Evolutionary conservation across 2,113 vertebrate species (phyloP).

Genomic region (Pitta sordida): DNA sequence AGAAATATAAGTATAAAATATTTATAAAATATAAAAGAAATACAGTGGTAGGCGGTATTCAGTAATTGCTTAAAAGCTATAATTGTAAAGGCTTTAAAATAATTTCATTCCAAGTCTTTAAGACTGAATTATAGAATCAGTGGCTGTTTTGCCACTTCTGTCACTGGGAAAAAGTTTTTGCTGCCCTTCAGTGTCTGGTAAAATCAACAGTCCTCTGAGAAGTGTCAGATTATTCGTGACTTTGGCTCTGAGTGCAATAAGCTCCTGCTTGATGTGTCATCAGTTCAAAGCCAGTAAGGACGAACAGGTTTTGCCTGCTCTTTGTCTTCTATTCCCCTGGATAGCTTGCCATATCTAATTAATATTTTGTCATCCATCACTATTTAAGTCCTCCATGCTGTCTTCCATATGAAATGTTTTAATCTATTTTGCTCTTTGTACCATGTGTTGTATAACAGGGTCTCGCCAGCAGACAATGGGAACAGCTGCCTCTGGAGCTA

Average conservation of each 20-base stretch:
- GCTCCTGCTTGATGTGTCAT: slow-evolving; percentile 3
- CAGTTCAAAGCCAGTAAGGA: slow-evolving; percentile 46
- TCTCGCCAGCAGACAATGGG: slow-evolving; percentile 2
- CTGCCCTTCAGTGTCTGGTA: slow-evolving; percentile 11
- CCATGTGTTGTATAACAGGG: background rate
- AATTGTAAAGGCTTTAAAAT: background rate
- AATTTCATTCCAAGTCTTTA: background rate
- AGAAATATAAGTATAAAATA: slow-evolving; percentile 35
- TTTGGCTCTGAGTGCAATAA: background rate
- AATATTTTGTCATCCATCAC: slow-evolving; percentile 33
- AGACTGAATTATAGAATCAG: background rate
- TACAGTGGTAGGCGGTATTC: background rate
- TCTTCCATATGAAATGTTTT: slow-evolving; percentile 38
- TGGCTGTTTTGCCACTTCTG: background rate
- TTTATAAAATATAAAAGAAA: slow-evolving; percentile 47
- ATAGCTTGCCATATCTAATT: slow-evolving; percentile 44
- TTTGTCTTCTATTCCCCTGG: slow-evolving; percentile 9
- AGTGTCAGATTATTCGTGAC: slow-evolving; percentile 11
- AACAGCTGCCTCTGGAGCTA: background rate
- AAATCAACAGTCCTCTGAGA: slow-evolving; percentile 28
- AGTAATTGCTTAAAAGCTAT: background rate
- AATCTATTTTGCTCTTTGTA: slow-evolving; percentile 44
- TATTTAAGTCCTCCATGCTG: background rate
- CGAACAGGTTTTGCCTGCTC: background rate
- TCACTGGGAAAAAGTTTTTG: background rate